Evolutionary conservation across 2,797 vertebrate species (phyloP), one percentile per base, ranked within the genome.

Genomic region (Monodelphis domestica): DNA sequence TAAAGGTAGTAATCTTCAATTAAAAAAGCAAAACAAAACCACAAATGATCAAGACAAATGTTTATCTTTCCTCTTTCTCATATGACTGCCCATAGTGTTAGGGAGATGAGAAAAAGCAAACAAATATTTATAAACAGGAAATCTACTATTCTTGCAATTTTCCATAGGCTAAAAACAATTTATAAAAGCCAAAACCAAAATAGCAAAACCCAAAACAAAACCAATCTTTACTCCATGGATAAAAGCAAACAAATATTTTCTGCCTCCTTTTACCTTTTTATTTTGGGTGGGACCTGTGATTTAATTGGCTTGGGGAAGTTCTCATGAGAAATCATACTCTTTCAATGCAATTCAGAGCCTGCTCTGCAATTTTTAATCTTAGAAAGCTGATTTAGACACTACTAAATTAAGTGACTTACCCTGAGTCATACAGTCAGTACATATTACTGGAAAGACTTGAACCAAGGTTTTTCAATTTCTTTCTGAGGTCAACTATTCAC

Each of bases 81-180:
- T 45, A 90, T 57, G 56, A 53, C 51, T 15, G 38, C 38, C 63
- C 0, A 51, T 54, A 53, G 51, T 30, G 53, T 54, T 0, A 57
- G 89, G 89, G 90, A 63, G 54, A 50, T 50, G 1, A 92, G 9
- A 26, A 94, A 53, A n/a, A 87, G 89, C 94, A 90, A 91, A 15
- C 28, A 14, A 45, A 91, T 30, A 63, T 38, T 33, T 28, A 70
- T 12, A 30, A 17, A 33, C 0, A 53, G 70, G 50, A 55, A 89
- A 87, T 84, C 63, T 38, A 21, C 38, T 11, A 4, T 84, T 70
- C 70, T 50, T 84, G 21, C 2, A 45, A 11, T 7, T 84, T 26
- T 84, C 10, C 38, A 45, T 50, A 45, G 70, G 7, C 70, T 84
- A 84, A 84, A 84, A 45, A 45, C 21, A 84, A 21, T 51, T 87